Evolutionary conservation across 2,888 invertebrate genomes (phyloP).

Genomic region (Diadegma fenestrale): DNA sequence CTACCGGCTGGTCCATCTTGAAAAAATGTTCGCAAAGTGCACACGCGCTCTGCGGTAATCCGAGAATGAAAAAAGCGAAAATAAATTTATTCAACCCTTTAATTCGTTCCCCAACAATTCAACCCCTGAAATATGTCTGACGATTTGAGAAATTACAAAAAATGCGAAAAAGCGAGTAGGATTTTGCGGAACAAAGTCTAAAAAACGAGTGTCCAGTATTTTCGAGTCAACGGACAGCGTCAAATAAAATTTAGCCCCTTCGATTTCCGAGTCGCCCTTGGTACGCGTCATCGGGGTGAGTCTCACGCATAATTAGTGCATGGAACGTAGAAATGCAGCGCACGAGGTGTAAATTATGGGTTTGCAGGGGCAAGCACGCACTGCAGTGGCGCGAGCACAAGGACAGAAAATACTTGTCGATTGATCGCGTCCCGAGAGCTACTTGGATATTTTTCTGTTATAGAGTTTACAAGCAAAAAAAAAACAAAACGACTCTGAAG

Average conservation of each 20-base stretch:
- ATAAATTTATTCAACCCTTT: neutral
- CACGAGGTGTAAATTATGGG: constrained; percentile 58
- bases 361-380: constrained; percentile 33
- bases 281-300: constrained; percentile 41
- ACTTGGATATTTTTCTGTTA: constrained; percentile 19
- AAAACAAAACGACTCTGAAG: too few species aligned
- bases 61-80: neutral
- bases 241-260: neutral
- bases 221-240: constrained; percentile 3
- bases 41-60: neutral
- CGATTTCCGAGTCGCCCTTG: neutral
- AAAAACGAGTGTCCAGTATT: neutral
- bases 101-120: too few species aligned
- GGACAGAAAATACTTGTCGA: constrained; percentile 24
- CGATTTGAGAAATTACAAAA: too few species aligned
- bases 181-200: neutral
- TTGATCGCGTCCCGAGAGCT: constrained; percentile 11
- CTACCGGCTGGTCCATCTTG: constrained; percentile 41
- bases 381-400: neutral
- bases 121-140: too few species aligned
- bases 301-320: constrained; percentile 13
- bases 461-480: neutral
- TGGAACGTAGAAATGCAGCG: constrained; percentile 45
- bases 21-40: neutral
- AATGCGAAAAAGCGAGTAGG: neutral